Evolutionary conservation across 2,113 vertebrate species (phyloP), one percentile per base, ranked within the genome.

Genomic region (Perca fluviatilis): DNA sequence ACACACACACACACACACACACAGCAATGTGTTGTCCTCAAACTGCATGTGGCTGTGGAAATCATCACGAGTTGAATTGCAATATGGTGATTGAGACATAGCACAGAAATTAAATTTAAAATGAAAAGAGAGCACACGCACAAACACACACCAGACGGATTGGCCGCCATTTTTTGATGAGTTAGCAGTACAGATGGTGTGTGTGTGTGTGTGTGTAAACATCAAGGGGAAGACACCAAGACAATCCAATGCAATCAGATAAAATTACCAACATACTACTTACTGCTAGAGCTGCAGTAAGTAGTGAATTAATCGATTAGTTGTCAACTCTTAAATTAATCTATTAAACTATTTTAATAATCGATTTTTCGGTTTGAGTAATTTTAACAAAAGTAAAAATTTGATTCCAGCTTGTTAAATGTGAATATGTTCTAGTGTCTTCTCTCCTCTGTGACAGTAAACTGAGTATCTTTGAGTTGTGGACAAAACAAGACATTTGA

Each of bases 31-130:
- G 62, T 54, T 51, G 73, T 53, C 64, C 23, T 72, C 71, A 64
- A 67, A 18, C 40, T 27, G 74, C 66, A 56, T 69, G 57, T 47
- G 70, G 61, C 47, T 25, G 73, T 27, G 70, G 40, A 75, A 86
- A 67, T 16, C 71, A 82, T 81, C 79, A 79, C 19, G 4, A 71
- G 33, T 53, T 83, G 74, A 86, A 91, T 89, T 84, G 85, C 70
- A 85, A 74, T 81, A 53, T 14, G 27, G n/a, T 62, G 69, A 89
- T 79, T 64, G 81, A 86, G 77, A 85, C 63, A 11, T 77, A 15
- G 79, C n/a, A 57, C 33, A 77, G 70, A 74, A 74, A 84, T 84
- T 11, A 74, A 60, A 86, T 88, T 66, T 74, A 36, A 86, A 83
- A 78, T 63, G 61, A 72, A 80, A 84, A 40, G 16, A 10, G 67